Evolutionary conservation across 2,113 vertebrate species (phyloP), one percentile per base, ranked within the genome.

Genomic region (Numida meleagris): DNA sequence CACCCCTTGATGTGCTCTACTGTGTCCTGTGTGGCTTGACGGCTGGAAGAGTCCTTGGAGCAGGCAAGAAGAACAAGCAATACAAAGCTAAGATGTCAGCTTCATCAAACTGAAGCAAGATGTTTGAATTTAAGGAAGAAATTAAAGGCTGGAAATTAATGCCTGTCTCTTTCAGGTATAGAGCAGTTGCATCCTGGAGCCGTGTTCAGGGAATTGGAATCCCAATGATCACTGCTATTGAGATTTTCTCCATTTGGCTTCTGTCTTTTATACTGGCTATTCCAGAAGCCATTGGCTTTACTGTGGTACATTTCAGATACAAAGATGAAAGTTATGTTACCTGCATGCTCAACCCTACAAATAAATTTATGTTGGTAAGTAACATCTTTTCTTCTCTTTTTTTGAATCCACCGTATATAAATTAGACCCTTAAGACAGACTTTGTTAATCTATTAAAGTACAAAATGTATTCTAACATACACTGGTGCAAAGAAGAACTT

Each of bases 111-210:
- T 21, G 31, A 80, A 70, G 14, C 1, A 3, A 78, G 46, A 58
- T 20, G 2, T 77, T 53, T 76, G 36, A 50, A 65, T 72, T 71
- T 36, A 48, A 82, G 48, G 73, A 79, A 71, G 53, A 46, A 58
- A 48, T 7, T 7, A 15, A 13, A 34, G 6, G 34, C 11, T 82
- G 46, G 43, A 82, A 90, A 62, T 9, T 9, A 65, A 74, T 7
- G 2, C 15, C 42, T 84, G 23, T 84, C 51, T 93, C 62, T 93
- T 94, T 38, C 97, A 99, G 99, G 97, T 99, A 99, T 81, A 98
- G 99, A 91, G 99, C 99, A 24, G 99, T 99, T 81, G 99, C 99
- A 0, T 99, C 99, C 15, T 99, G 99, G 99, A 99, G 98, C 95
- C 98, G 99, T 25, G 99, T 99, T 20, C 99, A 99, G 93, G 99